Conservation (phyloP, 2,888 invertebrate species). For the Smittia aterrima region DNA sequence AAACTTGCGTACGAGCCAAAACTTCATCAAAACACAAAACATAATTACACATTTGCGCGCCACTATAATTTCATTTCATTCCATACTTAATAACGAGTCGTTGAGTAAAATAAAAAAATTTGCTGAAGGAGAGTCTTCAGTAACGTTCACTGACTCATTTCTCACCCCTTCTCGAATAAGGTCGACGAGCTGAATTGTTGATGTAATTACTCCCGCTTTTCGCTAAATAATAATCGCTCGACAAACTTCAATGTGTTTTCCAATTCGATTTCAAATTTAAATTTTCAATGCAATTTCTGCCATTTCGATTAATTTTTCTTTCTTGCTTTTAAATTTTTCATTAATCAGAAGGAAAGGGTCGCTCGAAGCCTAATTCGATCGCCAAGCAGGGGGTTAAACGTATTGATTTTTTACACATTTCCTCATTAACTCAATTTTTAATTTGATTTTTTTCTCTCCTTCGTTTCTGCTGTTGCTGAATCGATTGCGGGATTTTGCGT, state of each 20-base stretch:
- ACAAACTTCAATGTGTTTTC: background rate
- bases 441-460: background rate
- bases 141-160: background rate
- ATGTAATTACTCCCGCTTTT: background rate
- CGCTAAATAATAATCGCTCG: background rate
- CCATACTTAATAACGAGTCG: background rate
- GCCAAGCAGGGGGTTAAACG: background rate
- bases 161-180: background rate
- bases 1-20: too few species aligned
- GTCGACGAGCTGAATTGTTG: background rate
- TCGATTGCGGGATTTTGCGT: background rate
- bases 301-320: background rate
- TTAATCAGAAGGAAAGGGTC: conserved; percentile 1
- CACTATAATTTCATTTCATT: conserved; percentile 4
- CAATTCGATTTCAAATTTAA: too few species aligned
- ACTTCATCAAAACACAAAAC: background rate
- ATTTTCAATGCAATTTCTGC: too few species aligned
- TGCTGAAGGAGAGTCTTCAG: background rate
- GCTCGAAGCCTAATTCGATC: background rate
- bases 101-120: background rate
- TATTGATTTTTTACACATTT: conserved; percentile 1
- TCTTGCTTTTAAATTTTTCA: background rate
- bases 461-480: background rate
- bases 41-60: conserved; percentile 1
- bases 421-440: conserved; percentile 11